Conservation (phyloP, 2,113 vertebrate genomes). For the Centropus unirufus region DNA sequence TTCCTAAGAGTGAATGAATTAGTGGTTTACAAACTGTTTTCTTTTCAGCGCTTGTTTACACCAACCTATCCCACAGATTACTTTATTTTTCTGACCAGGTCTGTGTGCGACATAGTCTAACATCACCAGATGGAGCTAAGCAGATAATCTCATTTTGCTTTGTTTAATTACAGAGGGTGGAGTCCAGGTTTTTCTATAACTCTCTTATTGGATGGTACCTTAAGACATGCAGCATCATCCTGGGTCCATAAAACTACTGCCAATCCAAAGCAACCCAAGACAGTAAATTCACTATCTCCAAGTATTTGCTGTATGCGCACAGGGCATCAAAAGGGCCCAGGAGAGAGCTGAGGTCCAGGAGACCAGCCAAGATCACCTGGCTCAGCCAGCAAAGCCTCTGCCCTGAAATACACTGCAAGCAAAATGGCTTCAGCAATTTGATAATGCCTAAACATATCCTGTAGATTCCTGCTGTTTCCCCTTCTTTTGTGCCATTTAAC, state of each 20-base stretch:
- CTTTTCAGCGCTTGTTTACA: neutral
- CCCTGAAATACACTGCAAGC: neutral
- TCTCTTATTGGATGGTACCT: neutral
- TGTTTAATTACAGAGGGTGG: fast-evolving
- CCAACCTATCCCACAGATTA: no score
- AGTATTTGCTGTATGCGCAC: fast-evolving
- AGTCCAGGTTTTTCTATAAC: neutral
- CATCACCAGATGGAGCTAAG: neutral
- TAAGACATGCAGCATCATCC: neutral
- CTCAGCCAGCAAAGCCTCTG: neutral
- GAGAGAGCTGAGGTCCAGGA: neutral
- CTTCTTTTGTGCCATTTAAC: neutral
- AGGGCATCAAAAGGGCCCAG: neutral
- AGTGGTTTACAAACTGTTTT: neutral
- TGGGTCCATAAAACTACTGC: neutral
- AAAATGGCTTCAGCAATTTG: neutral
- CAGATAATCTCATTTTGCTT: neutral
- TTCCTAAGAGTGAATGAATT: neutral
- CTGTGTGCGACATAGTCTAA: neutral
- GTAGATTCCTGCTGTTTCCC: neutral
- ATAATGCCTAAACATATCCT: neutral
- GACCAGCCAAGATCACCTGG: neutral
- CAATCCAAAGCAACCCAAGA: neutral
- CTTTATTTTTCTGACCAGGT: neutral
- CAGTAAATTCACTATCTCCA: neutral